A percentile compares a stretch with the other conserved stretches of the same genome.
These are phyloP conservation scores for Dicentrarchus labrax DNA, from an alignment of 2,113 vertebrate genomes.

Conservation along the genomic window DNA sequence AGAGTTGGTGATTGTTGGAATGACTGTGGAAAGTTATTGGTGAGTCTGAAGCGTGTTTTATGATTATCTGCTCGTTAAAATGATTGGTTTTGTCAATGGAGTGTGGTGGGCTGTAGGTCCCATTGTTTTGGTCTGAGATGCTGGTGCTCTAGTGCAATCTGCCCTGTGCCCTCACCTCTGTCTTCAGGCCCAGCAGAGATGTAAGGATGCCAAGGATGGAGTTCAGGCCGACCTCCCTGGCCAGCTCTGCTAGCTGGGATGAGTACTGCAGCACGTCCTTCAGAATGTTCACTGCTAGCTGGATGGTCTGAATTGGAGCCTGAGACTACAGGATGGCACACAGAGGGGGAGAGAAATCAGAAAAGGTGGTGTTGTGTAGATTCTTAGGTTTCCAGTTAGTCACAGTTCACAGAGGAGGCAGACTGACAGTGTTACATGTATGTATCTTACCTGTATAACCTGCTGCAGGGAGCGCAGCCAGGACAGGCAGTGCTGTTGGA, in stretches of 20 bases:
- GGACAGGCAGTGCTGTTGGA: slow-evolving; percentile 90
- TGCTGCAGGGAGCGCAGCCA: slow-evolving; percentile 93
- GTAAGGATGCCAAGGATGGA: slow-evolving; percentile 91
- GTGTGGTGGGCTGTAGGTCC: too few species aligned
- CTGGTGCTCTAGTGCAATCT: too few species aligned
- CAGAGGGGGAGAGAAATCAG: too few species aligned
- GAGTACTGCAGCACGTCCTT: slow-evolving; percentile 90
- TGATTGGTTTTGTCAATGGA: too few species aligned
- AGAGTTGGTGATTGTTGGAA: too few species aligned
- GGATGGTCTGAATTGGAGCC: slow-evolving; percentile 88
- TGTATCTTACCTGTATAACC: slow-evolving; percentile 88
- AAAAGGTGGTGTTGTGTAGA: too few species aligned
- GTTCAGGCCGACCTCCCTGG: slow-evolving; percentile 91
- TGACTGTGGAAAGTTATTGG: too few species aligned
- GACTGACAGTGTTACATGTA: too few species aligned
- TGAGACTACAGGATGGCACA: slow-evolving; percentile 84
- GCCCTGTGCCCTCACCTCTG: slow-evolving; percentile 85
- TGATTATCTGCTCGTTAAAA: too few species aligned
- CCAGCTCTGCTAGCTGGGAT: slow-evolving; percentile 87
- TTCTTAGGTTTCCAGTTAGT: neutral
- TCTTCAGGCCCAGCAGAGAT: slow-evolving; percentile 90
- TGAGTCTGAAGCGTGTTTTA: too few species aligned
- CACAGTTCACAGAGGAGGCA: neutral
- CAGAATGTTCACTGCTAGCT: slow-evolving; percentile 87
- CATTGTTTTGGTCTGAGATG: too few species aligned